Percentiles rank a stretch among this genome's conserved stretches.
phyloP scores from a whole-genome alignment of 2,113 vertebrate species.

The Forbesichthys papilliferus region DNA sequence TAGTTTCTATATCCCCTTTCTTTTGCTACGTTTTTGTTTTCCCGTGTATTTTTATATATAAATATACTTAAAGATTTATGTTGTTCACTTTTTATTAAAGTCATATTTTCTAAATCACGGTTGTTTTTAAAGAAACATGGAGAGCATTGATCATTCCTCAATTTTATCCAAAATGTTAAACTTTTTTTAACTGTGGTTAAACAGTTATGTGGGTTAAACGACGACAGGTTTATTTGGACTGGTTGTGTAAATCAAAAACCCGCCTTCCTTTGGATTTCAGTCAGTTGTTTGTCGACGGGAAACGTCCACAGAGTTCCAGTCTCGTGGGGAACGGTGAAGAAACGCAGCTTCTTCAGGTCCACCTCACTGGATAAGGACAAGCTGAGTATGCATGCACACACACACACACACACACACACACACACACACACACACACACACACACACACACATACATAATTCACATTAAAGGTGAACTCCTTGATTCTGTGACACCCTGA shows the following conservation, averaged over 20 bases:
- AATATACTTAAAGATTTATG: constrained; percentile 78
- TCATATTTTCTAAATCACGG: constrained; percentile 77
- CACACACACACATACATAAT: neutral
- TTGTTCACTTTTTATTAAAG: constrained; percentile 81
- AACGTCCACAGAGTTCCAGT: constrained; percentile 65
- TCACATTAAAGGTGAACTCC: too few species aligned
- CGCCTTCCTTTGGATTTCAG: constrained; percentile 80
- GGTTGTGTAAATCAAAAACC: constrained; percentile 3
- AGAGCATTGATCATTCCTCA: constrained; percentile 63
- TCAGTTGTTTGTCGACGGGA: constrained; percentile 80
- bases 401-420: neutral
- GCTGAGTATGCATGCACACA: constrained; percentile 47
- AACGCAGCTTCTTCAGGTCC: constrained; percentile 78
- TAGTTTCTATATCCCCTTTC: constrained; percentile 72
- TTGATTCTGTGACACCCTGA: too few species aligned
- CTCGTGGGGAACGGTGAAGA: constrained; percentile 80
- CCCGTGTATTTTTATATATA: constrained; percentile 83
- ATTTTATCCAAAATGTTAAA: constrained; percentile 41
- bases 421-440: neutral
- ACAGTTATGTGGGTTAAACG: too few species aligned
- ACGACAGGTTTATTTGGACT: too few species aligned
- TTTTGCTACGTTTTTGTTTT: constrained; percentile 82
- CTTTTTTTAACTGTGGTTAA: constrained; percentile 20
- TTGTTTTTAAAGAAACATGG: constrained; percentile 71
- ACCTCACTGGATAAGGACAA: constrained; percentile 78